Evolutionary conservation across 2,797 vertebrate genomes (phyloP), one percentile per base, ranked within the genome.

Genomic region (Triplophysa yarkandensis): DNA sequence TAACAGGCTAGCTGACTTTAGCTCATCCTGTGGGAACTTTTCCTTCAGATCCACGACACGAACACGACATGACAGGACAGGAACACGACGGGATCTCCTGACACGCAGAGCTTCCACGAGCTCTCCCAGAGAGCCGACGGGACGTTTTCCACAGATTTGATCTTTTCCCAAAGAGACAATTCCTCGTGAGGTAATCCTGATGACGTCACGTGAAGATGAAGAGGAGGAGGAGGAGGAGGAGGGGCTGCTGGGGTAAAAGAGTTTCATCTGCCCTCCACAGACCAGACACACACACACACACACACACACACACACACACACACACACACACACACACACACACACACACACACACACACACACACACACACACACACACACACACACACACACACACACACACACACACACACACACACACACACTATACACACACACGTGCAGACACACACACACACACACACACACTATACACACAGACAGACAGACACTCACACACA

Each of bases 1-100:
- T 74, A 74, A 28, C 28, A 74, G 64, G 72, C 63, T 74, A 74
- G 39, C 62, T 3, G 63, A 67, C 48, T 60, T 74, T 27, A 74
- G 63, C 71, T 46, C 52, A 28, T 58, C 50, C 52, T 46, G 14
- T 23, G 43, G 28, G 16, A 23, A 2, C 66, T 27, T 67, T 66
- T 7, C 25, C 30, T 21, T n/a, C 11, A 57, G 48, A 60, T 25
- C 19, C 16, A 27, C 6, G 16, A 30, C 25, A 60, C 58, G 48
- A 67, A 27, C 41, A 28, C 60, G 63, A 60, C 63, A 67, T 39
- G 62, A n/a, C 16, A 27, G 6, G 16, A 30, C 25, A 60, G 46
- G 48, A 67, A 27, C 41, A 28, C 60, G 63, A 60, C 63, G n/a
- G n/a, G n/a, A n/a, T n/a, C n/a, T n/a, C n/a, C n/a, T n/a, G n/a